Evolutionary conservation across 2,888 invertebrate species (phyloP).

Genomic region (Euphydryas editha): DNA sequence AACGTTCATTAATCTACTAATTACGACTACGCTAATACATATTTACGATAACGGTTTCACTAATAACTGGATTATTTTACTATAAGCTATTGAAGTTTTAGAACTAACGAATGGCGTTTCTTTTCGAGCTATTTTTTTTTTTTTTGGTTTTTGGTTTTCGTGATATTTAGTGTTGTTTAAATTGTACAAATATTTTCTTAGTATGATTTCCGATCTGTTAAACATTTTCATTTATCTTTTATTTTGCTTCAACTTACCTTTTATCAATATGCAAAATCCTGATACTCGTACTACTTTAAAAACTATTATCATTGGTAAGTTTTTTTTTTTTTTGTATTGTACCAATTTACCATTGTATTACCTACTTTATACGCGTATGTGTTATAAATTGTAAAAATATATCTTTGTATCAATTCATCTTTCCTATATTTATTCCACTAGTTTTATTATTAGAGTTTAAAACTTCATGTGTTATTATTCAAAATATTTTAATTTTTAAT

Average conservation of each 20-base stretch:
- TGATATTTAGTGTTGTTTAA: background rate
- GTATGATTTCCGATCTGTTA: background rate
- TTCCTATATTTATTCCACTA: too few species aligned
- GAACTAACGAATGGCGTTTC: too few species aligned
- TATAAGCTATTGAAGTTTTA: background rate
- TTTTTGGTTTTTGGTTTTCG: background rate
- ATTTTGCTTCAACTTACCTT: background rate
- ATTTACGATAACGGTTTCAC: constrained; percentile 5
- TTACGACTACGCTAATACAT: constrained; percentile 20
- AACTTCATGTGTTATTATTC: too few species aligned
- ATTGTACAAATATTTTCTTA: background rate
- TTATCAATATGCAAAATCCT: background rate
- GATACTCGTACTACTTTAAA: constrained; percentile 14
- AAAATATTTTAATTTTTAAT: too few species aligned
- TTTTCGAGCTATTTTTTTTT: background rate
- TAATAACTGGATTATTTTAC: background rate
- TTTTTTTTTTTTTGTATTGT: background rate
- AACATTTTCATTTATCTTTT: background rate
- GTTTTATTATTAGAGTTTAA: too few species aligned
- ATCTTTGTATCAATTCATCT: too few species aligned
- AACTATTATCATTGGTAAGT: constrained; percentile 32
- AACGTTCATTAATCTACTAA: constrained; percentile 27
- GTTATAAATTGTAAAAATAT: too few species aligned
- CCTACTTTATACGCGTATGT: too few species aligned
- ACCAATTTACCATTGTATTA: background rate